Conservation (phyloP, 1,140 invertebrate genomes). For the Anagrus nilaparvatae region DNA sequence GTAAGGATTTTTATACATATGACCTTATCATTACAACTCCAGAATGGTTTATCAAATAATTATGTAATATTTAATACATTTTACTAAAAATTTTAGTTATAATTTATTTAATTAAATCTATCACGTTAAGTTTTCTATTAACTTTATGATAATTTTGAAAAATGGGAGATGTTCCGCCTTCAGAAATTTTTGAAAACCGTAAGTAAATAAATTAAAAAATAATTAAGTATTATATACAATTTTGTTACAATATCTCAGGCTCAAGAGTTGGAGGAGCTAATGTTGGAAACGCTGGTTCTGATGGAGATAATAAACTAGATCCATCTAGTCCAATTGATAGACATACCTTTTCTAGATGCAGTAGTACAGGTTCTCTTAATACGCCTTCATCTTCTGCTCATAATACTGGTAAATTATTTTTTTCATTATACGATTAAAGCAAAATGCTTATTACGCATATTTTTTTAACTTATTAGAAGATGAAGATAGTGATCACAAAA, state of each 20-base stretch:
- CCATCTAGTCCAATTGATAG: constrained; percentile 55
- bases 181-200: constrained; percentile 5
- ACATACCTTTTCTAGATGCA: constrained; percentile 66
- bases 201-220: too few relatives aligned
- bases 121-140: too few relatives aligned
- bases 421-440: constrained; percentile 16
- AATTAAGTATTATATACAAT: too few relatives aligned
- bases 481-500: constrained; percentile 79
- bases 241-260: constrained; percentile 1
- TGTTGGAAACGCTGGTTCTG: constrained; percentile 12
- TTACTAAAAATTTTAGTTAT: too few relatives aligned
- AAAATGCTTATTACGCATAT: background rate
- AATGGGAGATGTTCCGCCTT: constrained; percentile 12
- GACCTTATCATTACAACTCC: too few relatives aligned
- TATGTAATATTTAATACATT: too few relatives aligned
- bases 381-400: constrained; percentile 77
- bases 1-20: too few relatives aligned
- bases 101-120: too few relatives aligned
- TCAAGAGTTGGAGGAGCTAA: constrained; percentile 1
- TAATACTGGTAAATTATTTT: constrained; percentile 57
- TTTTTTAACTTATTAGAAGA: constrained; percentile 71
- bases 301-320: constrained; percentile 49
- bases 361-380: constrained; percentile 73
- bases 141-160: too few relatives aligned
- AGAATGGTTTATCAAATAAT: too few relatives aligned